phyloP scores from a whole-genome alignment of 2,113 vertebrate genomes.

The Rynchops niger region DNA sequence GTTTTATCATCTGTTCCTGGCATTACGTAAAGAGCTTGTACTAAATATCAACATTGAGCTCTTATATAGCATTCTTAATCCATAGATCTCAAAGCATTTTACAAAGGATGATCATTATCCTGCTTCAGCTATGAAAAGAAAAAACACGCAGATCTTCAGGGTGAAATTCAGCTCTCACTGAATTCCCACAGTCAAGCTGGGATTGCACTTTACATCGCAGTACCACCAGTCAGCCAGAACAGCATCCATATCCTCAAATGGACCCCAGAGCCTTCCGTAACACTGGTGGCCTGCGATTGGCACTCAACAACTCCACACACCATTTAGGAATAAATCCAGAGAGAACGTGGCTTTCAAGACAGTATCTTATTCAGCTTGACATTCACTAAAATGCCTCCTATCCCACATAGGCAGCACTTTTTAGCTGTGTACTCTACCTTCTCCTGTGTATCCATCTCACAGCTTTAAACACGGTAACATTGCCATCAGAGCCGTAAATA shows the following conservation, averaged over 20 bases:
- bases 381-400: background rate
- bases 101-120: constrained; percentile 23
- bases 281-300: background rate
- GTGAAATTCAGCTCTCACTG: background rate
- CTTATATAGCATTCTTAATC: constrained; percentile 53
- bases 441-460: background rate
- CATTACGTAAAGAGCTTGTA: constrained; percentile 59
- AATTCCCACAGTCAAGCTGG: background rate
- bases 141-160: background rate
- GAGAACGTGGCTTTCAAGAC: background rate
- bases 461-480: background rate
- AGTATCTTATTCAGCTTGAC: background rate
- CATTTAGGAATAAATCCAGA: background rate
- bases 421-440: background rate
- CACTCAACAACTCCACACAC: background rate
- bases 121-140: background rate
- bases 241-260: background rate
- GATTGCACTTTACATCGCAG: background rate
- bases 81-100: constrained; percentile 48
- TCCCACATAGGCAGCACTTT: background rate
- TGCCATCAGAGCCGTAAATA: background rate
- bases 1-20: constrained; percentile 52
- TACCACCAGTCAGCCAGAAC: background rate
- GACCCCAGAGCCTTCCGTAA: background rate
- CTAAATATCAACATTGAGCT: constrained; percentile 24